Evolutionary conservation across 92 coral and sea anemone genomes (phyloP).

Genomic region (Porites cylindrica): DNA sequence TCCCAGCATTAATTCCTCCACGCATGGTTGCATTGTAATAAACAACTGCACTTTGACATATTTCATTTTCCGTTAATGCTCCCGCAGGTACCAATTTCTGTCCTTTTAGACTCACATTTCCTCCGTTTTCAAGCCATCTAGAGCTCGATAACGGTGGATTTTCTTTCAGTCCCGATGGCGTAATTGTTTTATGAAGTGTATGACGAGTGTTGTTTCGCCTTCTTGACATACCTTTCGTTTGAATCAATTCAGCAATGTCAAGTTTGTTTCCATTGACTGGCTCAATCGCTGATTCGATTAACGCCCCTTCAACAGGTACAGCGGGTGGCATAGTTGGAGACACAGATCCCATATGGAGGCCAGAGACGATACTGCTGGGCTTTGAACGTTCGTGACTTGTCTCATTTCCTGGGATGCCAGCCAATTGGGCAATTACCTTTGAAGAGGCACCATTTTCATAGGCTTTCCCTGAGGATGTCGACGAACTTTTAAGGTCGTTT

Average conservation of each 20-base stretch:
- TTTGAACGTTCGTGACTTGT: neutral
- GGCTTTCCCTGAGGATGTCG: neutral
- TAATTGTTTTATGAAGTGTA: constrained; percentile 50
- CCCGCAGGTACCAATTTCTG: neutral
- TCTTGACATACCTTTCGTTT: constrained; percentile 82
- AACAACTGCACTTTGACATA: constrained; percentile 63
- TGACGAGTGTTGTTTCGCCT: constrained; percentile 59
- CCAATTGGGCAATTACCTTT: neutral
- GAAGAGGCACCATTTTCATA: neutral
- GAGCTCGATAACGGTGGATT: constrained; percentile 8
- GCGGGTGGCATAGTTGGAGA: constrained; percentile 46
- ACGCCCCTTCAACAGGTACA: constrained; percentile 62
- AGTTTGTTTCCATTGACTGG: constrained; percentile 49
- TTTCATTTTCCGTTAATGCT: constrained; percentile 26
- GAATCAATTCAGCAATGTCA: constrained; percentile 58
- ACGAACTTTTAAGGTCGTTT: neutral
- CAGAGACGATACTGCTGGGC: neutral
- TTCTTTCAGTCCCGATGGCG: constrained; percentile 60
- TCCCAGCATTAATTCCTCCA: constrained; percentile 88
- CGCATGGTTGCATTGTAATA: constrained; percentile 80
- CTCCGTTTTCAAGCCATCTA: constrained; percentile 3
- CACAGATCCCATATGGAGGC: neutral
- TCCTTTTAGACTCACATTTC: constrained; percentile 3
- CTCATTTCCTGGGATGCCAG: neutral
- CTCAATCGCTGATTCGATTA: constrained; percentile 51